Base-by-base conservation (phyloP, 2,113 vertebrate genomes). In the Chelonoidis abingdonii region DNA sequence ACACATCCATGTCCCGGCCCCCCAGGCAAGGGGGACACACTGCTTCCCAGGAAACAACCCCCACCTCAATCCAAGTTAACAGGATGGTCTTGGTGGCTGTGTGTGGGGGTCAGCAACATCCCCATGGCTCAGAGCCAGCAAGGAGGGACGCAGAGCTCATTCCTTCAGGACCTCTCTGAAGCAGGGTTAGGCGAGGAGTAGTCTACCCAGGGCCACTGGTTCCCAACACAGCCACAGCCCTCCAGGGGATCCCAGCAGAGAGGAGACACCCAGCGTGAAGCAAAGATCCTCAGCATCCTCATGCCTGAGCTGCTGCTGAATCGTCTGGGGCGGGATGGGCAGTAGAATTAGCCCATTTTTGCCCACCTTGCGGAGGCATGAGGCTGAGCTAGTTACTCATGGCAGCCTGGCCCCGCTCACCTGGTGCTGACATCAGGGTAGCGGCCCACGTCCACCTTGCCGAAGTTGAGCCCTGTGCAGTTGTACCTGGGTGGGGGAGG, bases 381-480 rank as follows among this genome's bases (percentile, higher is more conserved):
- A 21, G 35, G 21, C 65, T 38, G 35, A 38, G 22, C n/a, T 38
- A 72, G 17, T 38, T 21, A n/a, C 24, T 50, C 35, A n/a, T 1
- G 2, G 35, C 65, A 35, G 47, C 9, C 72, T 25, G 41, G 41
- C 27, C 72, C 19, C 9, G 8, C 98, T 93, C 91, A 99, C 99
- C 97, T 99, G 27, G 98, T 97, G 87, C 99, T 99, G 94, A 99
- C 98, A 0, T 99, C 99, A 4, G 98, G 99, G 92, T 99, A 99
- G 38, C 99, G 99, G 53, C 99, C 99, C 0, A 99, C 98, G 2
- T 99, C 99, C 91, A 99, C 98, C 95, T 99, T 99, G 80, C 99
- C 99, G 56, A 99, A 99, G 92, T 98, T 98, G 53, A 99, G 98
- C 83, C 99, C 99, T 1, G 98, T 69, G 97, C 99, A 99, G 96